Conservation (phyloP, 2,888 invertebrate species). For the Cylindroiulus punctatus region DNA sequence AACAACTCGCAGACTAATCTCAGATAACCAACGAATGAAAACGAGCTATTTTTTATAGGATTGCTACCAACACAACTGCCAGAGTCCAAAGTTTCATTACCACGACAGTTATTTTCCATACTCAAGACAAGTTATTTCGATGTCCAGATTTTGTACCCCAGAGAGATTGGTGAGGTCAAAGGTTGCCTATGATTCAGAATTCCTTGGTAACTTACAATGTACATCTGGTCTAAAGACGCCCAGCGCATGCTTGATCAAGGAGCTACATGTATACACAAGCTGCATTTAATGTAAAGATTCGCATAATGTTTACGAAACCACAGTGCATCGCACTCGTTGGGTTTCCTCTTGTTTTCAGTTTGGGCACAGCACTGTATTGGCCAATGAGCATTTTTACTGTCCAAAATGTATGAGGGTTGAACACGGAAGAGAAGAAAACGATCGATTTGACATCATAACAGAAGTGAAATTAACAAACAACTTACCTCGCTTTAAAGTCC, state of each 20-base stretch:
- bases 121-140: too few relatives aligned
- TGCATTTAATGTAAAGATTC: not conserved
- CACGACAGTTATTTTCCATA: not conserved
- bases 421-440: conserved; percentile 6
- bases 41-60: not conserved
- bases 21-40: not conserved
- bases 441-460: not conserved
- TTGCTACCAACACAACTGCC: not conserved
- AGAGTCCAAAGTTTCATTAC: not conserved
- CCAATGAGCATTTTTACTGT: not conserved
- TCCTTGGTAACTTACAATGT: too few relatives aligned
- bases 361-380: not conserved
- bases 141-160: not conserved
- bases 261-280: not conserved
- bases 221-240: not conserved
- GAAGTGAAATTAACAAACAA: not conserved
- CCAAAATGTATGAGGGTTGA: not conserved
- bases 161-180: not conserved
- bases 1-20: too few relatives aligned
- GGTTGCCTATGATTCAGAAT: not conserved
- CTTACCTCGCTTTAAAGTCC: not conserved
- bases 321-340: not conserved
- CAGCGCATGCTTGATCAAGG: not conserved
- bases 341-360: not conserved
- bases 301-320: not conserved